These are phyloP conservation scores for Trimorus sp. DNA, from an alignment of 2,888 invertebrate species.

Conservation along the genomic window DNA sequence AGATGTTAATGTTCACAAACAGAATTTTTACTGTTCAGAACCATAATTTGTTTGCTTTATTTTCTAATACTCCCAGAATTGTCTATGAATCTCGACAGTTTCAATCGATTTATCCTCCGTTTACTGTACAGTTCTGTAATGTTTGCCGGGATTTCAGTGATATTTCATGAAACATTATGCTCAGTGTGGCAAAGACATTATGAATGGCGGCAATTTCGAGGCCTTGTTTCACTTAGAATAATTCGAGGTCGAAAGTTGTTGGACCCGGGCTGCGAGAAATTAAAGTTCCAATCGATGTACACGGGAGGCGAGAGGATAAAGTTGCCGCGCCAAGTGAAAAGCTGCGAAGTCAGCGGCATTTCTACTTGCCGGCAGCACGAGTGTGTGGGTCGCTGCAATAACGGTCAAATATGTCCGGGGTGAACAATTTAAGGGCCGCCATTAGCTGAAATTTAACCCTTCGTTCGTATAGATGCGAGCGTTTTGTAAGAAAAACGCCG, in stretches of 20 bases:
- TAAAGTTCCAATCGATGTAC: slow-evolving; percentile 52
- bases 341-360: slow-evolving; percentile 54
- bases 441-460: slow-evolving; percentile 47
- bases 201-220: no score
- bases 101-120: no score
- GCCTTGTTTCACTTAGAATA: not conserved
- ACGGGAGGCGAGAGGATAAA: slow-evolving; percentile 30
- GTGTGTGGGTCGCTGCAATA: slow-evolving; percentile 44
- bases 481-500: slow-evolving; percentile 15
- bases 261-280: slow-evolving; percentile 13
- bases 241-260: no score
- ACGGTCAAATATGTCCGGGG: slow-evolving; percentile 52
- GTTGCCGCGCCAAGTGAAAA: slow-evolving; percentile 56
- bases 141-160: no score
- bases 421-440: slow-evolving; percentile 39
- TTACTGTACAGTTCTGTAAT: no score
- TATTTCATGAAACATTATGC: no score
- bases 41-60: no score
- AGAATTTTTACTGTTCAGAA: no score
- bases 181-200: no score
- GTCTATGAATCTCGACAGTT: no score
- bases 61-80: no score
- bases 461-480: slow-evolving; percentile 15
- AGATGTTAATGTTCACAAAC: no score
- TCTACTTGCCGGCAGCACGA: slow-evolving; percentile 32